These are phyloP conservation scores for Tenthredo mesomela DNA, from an alignment of 2,888 invertebrate genomes.

Conservation along the genomic window DNA sequence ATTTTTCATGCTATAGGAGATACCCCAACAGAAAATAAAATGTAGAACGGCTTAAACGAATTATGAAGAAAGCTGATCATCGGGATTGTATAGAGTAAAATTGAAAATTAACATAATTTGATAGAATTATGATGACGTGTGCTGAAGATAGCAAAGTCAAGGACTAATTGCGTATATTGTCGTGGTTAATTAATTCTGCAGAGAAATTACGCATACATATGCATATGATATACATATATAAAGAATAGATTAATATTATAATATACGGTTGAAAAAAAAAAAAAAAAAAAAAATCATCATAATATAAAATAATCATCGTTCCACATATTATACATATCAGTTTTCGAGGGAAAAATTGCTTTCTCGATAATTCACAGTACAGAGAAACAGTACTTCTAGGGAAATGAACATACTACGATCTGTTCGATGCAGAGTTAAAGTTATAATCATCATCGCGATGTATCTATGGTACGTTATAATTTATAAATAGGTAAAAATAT, in stretches of 20 bases:
- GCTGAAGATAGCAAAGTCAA: not conserved
- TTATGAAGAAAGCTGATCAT: constrained; percentile 2
- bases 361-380: not conserved
- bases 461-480: too few relatives aligned
- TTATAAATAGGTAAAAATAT: too few relatives aligned
- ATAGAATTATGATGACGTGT: not conserved
- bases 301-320: not conserved
- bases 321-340: too few relatives aligned
- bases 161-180: constrained; percentile 19
- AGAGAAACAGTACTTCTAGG: too few relatives aligned
- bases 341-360: not conserved
- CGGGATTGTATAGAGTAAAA: not conserved
- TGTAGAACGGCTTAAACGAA: not conserved
- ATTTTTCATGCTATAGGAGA: not conserved
- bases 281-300: not conserved
- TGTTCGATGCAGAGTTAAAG: not conserved
- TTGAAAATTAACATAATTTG: not conserved
- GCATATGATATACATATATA: not conserved
- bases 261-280: not conserved
- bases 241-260: not conserved
- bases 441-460: too few relatives aligned
- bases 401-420: too few relatives aligned
- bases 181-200: constrained; percentile 12
- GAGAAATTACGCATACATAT: constrained; percentile 4
- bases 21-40: not conserved